These are phyloP conservation scores for Gymnopithys bicolor DNA, from an alignment of 2,797 vertebrate genomes.

Conservation along the genomic window DNA sequence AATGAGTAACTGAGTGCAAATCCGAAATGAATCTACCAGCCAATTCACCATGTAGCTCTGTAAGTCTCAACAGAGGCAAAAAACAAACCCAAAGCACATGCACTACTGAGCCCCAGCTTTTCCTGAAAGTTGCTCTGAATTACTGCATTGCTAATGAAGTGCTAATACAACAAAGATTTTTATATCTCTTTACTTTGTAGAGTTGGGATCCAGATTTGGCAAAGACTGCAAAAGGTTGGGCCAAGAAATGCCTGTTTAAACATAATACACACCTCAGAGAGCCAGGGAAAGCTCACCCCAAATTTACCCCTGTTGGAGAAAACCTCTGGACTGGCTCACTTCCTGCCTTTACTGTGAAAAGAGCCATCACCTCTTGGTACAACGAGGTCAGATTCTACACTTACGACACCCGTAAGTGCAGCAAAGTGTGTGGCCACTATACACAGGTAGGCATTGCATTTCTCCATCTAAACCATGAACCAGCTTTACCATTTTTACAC, in stretches of 20 bases:
- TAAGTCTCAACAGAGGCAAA: background rate
- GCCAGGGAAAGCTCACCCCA: slow-evolving; percentile 65
- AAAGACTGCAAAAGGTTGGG: slow-evolving; percentile 79
- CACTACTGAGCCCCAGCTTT: background rate
- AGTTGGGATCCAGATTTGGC: slow-evolving; percentile 85
- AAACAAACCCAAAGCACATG: background rate
- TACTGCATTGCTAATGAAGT: background rate
- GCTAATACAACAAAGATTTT: background rate
- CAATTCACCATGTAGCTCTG: background rate
- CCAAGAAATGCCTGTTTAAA: slow-evolving; percentile 73
- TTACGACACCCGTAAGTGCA: slow-evolving; percentile 47
- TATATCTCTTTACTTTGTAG: slow-evolving; percentile 70
- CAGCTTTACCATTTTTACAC: background rate
- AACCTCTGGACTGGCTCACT: slow-evolving; percentile 82
- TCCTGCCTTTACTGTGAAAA: background rate
- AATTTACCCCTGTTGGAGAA: slow-evolving; percentile 79
- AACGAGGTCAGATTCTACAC: slow-evolving; percentile 54
- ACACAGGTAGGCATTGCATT: slow-evolving; percentile 79
- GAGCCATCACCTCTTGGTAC: slow-evolving; percentile 74
- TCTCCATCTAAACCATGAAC: background rate
- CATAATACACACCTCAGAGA: slow-evolving; percentile 76
- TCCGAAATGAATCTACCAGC: background rate
- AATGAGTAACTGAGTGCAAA: background rate
- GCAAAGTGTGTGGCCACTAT: slow-evolving; percentile 78
- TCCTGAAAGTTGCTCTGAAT: background rate